Conservation (phyloP, 2,888 invertebrate species). For the Pyrgus malvae region DNA sequence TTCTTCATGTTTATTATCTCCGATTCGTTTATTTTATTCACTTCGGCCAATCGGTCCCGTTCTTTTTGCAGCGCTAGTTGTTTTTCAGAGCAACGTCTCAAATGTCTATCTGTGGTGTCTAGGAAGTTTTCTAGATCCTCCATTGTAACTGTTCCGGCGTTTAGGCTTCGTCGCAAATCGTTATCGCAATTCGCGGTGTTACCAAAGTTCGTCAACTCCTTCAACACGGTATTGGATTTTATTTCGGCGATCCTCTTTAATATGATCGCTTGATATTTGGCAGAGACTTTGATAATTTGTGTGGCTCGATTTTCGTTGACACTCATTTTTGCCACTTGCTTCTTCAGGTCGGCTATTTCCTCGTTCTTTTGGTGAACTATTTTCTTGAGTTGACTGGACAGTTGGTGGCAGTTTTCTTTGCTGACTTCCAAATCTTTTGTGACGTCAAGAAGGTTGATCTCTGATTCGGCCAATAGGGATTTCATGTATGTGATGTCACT, state of each 20-base stretch:
- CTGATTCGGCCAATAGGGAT: constrained; percentile 66
- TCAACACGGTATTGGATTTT: constrained; percentile 65
- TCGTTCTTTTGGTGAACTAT: constrained; percentile 70
- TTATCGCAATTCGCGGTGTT: constrained; percentile 56
- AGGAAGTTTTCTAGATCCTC: constrained; percentile 73
- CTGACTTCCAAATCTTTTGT: constrained; percentile 62
- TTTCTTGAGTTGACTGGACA: constrained; percentile 68
- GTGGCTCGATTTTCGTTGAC: constrained; percentile 63
- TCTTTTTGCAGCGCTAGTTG: constrained; percentile 64
- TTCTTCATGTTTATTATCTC: constrained; percentile 69
- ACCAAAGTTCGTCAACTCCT: constrained; percentile 69
- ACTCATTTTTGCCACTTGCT: constrained; percentile 66
- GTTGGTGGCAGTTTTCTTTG: constrained; percentile 63
- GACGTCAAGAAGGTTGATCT: constrained; percentile 63
- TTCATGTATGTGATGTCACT: constrained; percentile 65
- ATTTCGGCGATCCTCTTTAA: constrained; percentile 70
- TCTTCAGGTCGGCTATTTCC: constrained; percentile 68
- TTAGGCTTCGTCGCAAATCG: constrained; percentile 58
- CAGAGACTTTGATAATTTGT: constrained; percentile 72
- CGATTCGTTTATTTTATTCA: constrained; percentile 67
- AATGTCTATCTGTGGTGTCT: constrained; percentile 69
- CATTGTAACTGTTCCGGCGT: constrained; percentile 65
- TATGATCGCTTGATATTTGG: constrained; percentile 74
- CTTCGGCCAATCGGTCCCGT: constrained; percentile 61
- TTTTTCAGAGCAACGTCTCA: constrained; percentile 64